Conservation (phyloP, 2,113 vertebrate species). For the Prietella phreatophila region DNA sequence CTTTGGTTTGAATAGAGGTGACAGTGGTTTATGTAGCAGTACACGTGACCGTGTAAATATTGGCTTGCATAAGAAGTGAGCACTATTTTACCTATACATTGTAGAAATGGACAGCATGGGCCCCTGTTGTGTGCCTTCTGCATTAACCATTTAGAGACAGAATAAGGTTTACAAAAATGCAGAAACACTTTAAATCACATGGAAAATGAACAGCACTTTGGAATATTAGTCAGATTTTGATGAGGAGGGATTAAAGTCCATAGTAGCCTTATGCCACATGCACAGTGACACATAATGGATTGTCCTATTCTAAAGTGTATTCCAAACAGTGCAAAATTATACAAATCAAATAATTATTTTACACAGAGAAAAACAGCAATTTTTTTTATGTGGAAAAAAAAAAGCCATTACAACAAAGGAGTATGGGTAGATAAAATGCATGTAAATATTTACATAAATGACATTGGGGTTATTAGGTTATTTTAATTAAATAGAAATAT, state of each 20-base stretch:
- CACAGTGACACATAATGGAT: constrained; percentile 24
- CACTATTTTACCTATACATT: constrained; percentile 8
- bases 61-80: constrained; percentile 21
- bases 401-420: constrained; percentile 1
- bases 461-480: constrained; percentile 28
- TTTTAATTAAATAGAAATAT: constrained; percentile 20
- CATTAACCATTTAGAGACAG: constrained; percentile 13
- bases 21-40: constrained; percentile 63
- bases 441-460: constrained; percentile 43
- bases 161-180: constrained; percentile 31
- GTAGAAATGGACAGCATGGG: constrained; percentile 53
- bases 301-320: constrained; percentile 26
- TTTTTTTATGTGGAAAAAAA: constrained; percentile 33
- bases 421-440: constrained; percentile 27
- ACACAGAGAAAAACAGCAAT: constrained; percentile 60
- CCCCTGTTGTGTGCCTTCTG: constrained; percentile 66
- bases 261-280: constrained; percentile 38
- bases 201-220: constrained; percentile 11
- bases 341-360: constrained; percentile 51
- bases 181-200: constrained; percentile 33
- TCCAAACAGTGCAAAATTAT: constrained; percentile 49
- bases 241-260: constrained; percentile 44
- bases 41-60: constrained; percentile 29
- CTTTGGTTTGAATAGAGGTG: not conserved
- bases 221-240: constrained; percentile 28